phyloP scores from a whole-genome alignment of 1,140 invertebrate species.

The Chironomus tepperi region DNA sequence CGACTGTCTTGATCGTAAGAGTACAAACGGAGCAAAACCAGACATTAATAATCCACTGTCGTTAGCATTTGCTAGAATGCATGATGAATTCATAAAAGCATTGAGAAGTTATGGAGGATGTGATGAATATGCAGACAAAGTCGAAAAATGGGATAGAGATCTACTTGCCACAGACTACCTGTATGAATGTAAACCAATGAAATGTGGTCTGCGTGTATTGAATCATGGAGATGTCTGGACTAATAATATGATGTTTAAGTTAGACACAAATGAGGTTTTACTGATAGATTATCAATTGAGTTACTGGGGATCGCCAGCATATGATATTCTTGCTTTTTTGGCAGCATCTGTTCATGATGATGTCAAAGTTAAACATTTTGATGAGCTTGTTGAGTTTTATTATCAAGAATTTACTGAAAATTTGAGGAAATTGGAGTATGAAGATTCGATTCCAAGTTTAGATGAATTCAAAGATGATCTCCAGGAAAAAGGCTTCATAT shows the following conservation, averaged over 20 bases:
- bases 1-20: conserved; percentile 22
- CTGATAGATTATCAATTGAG: conserved; percentile 41
- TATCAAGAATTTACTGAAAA: conserved; percentile 32
- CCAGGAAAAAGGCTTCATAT: conserved; percentile 28
- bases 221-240: conserved; percentile 51
- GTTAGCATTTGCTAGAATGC: neutral
- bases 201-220: conserved; percentile 44
- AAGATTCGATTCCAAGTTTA: conserved; percentile 38
- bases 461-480: conserved; percentile 36
- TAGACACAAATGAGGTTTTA: conserved; percentile 43
- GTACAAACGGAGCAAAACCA: neutral
- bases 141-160: conserved; percentile 32
- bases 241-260: conserved; percentile 57
- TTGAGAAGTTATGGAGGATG: conserved; percentile 18
- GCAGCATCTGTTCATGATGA: conserved; percentile 34
- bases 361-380: conserved; percentile 33
- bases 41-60: neutral
- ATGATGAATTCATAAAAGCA: neutral
- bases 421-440: conserved; percentile 38
- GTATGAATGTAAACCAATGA: conserved; percentile 24
- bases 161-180: conserved; percentile 32
- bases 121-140: conserved; percentile 38
- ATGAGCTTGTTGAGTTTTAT: conserved; percentile 41
- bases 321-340: conserved; percentile 36
- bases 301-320: conserved; percentile 35